Percentiles rank a stretch among this genome's conserved stretches.
phyloP scores from a whole-genome alignment of 1,140 invertebrate genomes.

The Leptopilina clavipes region DNA sequence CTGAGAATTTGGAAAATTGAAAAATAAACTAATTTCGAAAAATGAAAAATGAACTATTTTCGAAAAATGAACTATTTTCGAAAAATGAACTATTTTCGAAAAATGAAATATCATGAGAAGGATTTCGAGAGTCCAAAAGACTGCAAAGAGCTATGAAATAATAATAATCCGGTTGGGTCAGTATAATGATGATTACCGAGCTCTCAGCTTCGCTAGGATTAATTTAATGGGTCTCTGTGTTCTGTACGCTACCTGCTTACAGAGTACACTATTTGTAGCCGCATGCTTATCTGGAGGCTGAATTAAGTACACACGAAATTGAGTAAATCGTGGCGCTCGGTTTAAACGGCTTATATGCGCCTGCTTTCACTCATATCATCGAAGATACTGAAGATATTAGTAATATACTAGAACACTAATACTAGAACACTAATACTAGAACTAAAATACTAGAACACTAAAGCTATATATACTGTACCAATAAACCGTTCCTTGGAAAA shows the following conservation, averaged over 20 bases:
- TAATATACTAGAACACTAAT: too few species aligned
- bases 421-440: too few species aligned
- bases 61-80: neutral
- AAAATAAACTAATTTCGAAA: too few species aligned
- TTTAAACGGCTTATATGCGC: constrained; percentile 15
- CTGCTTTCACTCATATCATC: constrained; percentile 30
- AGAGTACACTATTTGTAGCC: constrained; percentile 14
- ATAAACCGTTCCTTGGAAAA: too few species aligned
- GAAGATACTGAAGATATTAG: too few species aligned
- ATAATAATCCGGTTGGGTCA: constrained; percentile 48
- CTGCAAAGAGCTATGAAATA: neutral
- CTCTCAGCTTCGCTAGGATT: constrained; percentile 57
- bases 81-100: neutral
- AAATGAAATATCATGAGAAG: neutral
- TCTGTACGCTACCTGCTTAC: constrained; percentile 10
- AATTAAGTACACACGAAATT: constrained; percentile 26
- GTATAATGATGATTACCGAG: constrained; percentile 60
- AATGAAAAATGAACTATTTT: too few species aligned
- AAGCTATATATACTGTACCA: too few species aligned
- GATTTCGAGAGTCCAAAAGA: neutral
- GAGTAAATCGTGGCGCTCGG: neutral
- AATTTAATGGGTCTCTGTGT: constrained; percentile 49
- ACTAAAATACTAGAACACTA: too few species aligned
- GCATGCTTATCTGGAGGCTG: neutral
- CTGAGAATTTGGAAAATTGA: too few species aligned